A percentile compares a stretch with the other conserved stretches of the same genome.
phyloP scores from a whole-genome alignment of 2,113 vertebrate species.

The Myotis brandtii region DNA sequence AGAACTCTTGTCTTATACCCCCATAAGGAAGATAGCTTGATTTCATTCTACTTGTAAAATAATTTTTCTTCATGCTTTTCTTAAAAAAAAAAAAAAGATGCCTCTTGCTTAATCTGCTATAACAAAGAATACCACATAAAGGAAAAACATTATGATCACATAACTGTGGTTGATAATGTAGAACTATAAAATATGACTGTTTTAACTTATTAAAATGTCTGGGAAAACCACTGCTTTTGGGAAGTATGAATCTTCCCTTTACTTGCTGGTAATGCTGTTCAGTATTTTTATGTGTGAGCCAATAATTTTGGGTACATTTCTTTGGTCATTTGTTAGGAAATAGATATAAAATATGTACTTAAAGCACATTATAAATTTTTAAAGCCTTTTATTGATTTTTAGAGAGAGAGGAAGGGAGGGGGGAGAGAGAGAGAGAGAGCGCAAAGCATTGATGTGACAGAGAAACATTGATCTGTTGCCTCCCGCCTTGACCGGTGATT shows the following conservation, averaged over 20 bases:
- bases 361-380: not conserved
- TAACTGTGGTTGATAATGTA: not conserved
- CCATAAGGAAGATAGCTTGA: not conserved
- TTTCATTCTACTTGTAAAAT: conserved; percentile 25
- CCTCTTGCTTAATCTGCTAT: not conserved
- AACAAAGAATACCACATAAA: not conserved
- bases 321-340: conserved; percentile 39
- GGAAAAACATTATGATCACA: not conserved
- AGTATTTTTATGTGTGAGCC: conserved; percentile 4
- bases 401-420: not conserved
- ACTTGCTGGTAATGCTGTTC: not conserved
- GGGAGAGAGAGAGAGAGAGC: not conserved
- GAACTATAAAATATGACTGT: not conserved
- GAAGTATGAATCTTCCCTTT: not conserved
- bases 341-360: not conserved
- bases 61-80: not conserved
- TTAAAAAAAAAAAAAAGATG: not conserved
- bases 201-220: conserved; percentile 36
- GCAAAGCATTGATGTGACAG: not conserved
- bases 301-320: not conserved
- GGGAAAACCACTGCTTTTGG: not conserved
- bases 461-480: not conserved
- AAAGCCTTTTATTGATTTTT: not conserved
- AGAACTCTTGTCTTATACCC: not conserved
- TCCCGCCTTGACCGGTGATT: fast-evolving